These are phyloP conservation scores for Eulimnadia texana DNA, from an alignment of 1,140 invertebrate species.

Conservation along the genomic window DNA sequence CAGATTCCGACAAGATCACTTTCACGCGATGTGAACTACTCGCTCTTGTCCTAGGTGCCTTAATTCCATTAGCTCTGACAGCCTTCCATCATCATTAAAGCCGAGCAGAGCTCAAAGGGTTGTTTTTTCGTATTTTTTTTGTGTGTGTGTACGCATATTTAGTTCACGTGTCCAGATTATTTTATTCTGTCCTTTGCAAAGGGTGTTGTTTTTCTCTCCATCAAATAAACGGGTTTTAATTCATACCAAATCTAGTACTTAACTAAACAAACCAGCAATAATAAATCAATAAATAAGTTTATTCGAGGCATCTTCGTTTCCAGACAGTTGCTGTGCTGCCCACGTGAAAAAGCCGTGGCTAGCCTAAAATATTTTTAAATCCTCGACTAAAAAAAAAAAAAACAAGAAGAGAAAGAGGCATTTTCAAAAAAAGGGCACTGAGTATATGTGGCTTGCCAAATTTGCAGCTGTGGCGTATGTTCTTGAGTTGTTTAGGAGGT, in stretches of 20 bases:
- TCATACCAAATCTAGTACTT: not conserved
- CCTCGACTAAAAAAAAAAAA: not conserved
- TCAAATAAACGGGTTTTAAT: not conserved
- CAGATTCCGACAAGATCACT: constrained; percentile 35
- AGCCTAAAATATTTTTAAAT: too few species aligned
- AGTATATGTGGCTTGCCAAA: not conserved
- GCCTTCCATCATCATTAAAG: constrained; percentile 78
- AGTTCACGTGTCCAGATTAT: too few species aligned
- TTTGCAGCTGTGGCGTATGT: not conserved
- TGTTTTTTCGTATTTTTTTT: not conserved
- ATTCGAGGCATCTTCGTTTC: too few species aligned
- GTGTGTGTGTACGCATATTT: too few species aligned
- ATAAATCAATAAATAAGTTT: too few species aligned
- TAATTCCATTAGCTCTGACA: constrained; percentile 73
- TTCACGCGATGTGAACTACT: constrained; percentile 64
- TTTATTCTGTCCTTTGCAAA: too few species aligned
- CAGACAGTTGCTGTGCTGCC: too few species aligned
- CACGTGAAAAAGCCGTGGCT: too few species aligned
- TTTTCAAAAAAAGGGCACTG: not conserved
- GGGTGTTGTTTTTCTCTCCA: not conserved
- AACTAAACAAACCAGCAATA: too few species aligned
- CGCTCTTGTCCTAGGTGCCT: constrained; percentile 64
- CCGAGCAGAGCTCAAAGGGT: not conserved
- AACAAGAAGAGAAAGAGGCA: not conserved
- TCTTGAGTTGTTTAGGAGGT: not conserved